Evolutionary conservation across 2,888 invertebrate genomes (phyloP).

Genomic region (Lasioglossum villosulum): DNA sequence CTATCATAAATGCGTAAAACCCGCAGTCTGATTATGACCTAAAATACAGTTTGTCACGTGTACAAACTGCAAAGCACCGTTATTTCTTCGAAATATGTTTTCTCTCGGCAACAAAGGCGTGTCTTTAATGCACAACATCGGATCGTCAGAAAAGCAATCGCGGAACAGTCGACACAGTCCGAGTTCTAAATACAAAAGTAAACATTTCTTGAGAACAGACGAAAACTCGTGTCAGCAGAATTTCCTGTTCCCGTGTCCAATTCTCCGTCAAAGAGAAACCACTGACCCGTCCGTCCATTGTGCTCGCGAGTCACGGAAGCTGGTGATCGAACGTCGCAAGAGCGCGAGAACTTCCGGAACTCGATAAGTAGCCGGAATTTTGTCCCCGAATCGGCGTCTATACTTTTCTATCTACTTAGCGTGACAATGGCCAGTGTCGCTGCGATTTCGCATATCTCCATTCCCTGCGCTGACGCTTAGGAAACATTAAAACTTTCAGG

Average conservation of each 20-base stretch:
- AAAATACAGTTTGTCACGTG: too few species aligned
- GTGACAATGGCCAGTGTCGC: not conserved
- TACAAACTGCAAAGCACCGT: not conserved
- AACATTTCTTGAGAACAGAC: not conserved
- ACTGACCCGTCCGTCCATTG: constrained; percentile 1
- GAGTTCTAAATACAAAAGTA: not conserved
- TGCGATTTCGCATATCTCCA: constrained; percentile 6
- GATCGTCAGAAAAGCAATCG: not conserved
- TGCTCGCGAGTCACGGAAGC: not conserved
- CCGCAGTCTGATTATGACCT: too few species aligned
- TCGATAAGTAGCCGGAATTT: not conserved
- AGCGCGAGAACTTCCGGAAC: not conserved
- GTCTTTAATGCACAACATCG: not conserved
- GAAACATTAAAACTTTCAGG: constrained; percentile 34
- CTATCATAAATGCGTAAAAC: too few species aligned
- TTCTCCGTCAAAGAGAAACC: not conserved
- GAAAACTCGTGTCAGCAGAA: not conserved
- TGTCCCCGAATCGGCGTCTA: not conserved
- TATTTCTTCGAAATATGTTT: not conserved
- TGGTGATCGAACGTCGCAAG: not conserved
- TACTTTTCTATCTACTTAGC: constrained; percentile 15
- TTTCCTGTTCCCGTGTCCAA: not conserved
- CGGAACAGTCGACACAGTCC: not conserved
- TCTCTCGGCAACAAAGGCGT: not conserved
- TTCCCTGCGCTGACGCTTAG: not conserved